These are phyloP conservation scores for Aurelia sp. DNA, from an alignment of 30 jellyfish, hydroid and myxozoan genomes.

Conservation along the genomic window DNA sequence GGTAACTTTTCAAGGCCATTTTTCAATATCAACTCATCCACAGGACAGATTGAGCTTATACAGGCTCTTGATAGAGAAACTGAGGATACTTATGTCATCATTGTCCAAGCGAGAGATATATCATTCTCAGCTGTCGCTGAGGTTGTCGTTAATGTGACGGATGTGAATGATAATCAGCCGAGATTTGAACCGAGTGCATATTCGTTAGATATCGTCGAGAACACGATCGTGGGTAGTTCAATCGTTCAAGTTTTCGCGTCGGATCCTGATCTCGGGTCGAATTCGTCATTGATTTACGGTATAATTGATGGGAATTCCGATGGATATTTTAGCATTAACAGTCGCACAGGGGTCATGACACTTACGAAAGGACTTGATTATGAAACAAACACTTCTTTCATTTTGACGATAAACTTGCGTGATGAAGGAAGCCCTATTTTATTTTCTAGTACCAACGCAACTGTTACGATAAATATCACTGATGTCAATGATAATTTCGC, in stretches of 20 bases:
- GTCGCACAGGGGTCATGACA: constrained; percentile 69
- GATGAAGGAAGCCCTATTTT: constrained; percentile 82
- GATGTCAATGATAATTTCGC: constrained; percentile 93
- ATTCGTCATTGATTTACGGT: constrained; percentile 62
- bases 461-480: constrained; percentile 53
- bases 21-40: constrained; percentile 64
- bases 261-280: constrained; percentile 87
- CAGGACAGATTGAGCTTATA: constrained; percentile 79
- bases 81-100: constrained; percentile 76
- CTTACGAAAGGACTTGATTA: constrained; percentile 67
- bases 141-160: constrained; percentile 84
- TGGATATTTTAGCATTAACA: constrained; percentile 61
- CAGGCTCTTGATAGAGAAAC: constrained; percentile 84
- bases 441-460: constrained; percentile 63
- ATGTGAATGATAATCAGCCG: constrained; percentile 94
- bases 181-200: constrained; percentile 61
- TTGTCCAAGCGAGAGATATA: constrained; percentile 78
- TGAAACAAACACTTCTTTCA: constrained; percentile 60
- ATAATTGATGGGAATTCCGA: constrained; percentile 51
- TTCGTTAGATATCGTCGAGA: constrained; percentile 75
- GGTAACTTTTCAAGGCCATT: constrained; percentile 76
- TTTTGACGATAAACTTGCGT: constrained; percentile 52
- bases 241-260: constrained; percentile 78
- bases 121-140: constrained; percentile 77
- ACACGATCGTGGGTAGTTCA: constrained; percentile 68